Evolutionary conservation across 2,797 vertebrate species (phyloP), one percentile per base, ranked within the genome.

Genomic region (Pseudochaenichthys georgianus): DNA sequence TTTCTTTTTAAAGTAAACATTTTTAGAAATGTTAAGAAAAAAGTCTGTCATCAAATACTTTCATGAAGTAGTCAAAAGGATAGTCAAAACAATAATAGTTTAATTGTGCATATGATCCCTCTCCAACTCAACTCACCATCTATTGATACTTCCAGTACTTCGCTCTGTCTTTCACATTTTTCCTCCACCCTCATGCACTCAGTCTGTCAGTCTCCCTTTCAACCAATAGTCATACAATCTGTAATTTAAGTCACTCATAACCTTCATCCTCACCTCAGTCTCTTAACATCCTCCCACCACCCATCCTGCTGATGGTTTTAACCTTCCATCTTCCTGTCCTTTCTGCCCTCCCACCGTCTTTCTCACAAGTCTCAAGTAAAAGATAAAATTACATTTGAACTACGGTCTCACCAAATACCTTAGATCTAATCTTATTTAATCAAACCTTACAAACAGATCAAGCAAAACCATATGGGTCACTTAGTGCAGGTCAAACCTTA

Each of bases 131-230:
- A 77, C 82, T 70, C 47, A 78, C 70, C 52, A 69, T 60, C 13
- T 59, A 80, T 79, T 64, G 73, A 83, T 75, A 46, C 38, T 41
- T 73, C 34, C 12, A 60, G n/a, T 41, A 48, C 23, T 64, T 77
- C 28, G 46, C 13, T 42, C 17, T 19, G 38, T 64, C 63, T 28
- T 53, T 54, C 31, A 67, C 50, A 72, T 70, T 53, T 63, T 51
- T 74, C 34, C 54, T 64, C 43, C 41, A 17, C 38, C 1, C 3
- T 34, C 12, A 16, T 21, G 11, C 23, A 63, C 59, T n/a, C 41
- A 48, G 42, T 47, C 34, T 1, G 2, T 59, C 21, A 2, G 3
- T 64, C 46, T 63, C 41, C 65, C 3, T 60, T 60, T 59, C 53
- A 42, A 23, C n/a, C 58, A 76, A 78, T 34, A 55, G 59, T 78